Conservation (phyloP, 53 echinoderm and acorn worm genomes). For the Paracentrotus lividus region DNA sequence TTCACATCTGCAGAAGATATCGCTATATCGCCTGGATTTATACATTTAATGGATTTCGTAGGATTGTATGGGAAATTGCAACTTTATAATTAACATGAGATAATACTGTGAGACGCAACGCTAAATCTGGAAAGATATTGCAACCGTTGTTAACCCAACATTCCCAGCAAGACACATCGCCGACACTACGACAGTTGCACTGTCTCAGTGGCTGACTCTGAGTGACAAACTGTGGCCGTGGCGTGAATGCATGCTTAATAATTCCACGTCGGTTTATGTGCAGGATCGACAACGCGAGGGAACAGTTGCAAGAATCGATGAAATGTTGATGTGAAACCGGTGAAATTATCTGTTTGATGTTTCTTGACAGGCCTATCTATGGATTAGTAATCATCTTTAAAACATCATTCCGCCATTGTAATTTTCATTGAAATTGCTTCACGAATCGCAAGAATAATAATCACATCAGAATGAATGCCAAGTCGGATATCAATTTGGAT, state of each 20-base stretch:
- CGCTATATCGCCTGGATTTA: background rate
- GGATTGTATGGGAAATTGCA: background rate
- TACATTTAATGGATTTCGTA: background rate
- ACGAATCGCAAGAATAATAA: background rate
- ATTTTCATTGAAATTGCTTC: background rate
- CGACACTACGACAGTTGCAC: background rate
- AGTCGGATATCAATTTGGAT: constrained; percentile 90
- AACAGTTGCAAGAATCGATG: background rate
- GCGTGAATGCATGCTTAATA: background rate
- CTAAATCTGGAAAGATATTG: background rate
- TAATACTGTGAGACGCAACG: background rate
- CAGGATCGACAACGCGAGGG: too few relatives aligned
- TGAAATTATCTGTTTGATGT: background rate
- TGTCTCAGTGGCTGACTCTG: background rate
- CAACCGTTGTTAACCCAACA: background rate
- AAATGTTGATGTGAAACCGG: background rate
- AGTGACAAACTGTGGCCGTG: background rate
- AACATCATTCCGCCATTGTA: background rate
- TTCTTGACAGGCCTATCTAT: background rate
- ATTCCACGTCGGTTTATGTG: background rate
- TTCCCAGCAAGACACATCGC: background rate
- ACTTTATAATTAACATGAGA: background rate
- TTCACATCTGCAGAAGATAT: constrained; percentile 1
- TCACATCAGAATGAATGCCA: constrained; percentile 33
- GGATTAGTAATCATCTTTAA: constrained; percentile 2